These are phyloP conservation scores for Cyanocitta stelleri DNA, from an alignment of 2,113 vertebrate species.

Conservation along the genomic window DNA sequence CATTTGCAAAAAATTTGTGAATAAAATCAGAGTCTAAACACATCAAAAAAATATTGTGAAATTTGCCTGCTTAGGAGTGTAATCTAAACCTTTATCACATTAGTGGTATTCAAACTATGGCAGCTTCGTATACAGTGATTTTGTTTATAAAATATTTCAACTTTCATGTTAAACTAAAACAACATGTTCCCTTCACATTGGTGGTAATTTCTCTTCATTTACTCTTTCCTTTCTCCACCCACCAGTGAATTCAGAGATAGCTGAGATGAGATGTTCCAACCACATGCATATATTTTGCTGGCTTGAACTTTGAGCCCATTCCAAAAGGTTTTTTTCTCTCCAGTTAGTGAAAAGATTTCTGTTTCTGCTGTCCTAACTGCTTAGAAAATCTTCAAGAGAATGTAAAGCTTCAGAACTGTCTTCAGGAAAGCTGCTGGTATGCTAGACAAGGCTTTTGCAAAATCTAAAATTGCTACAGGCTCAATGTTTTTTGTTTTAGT, in stretches of 20 bases:
- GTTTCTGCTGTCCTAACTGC: not conserved
- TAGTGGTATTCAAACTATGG: not conserved
- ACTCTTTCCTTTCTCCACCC: not conserved
- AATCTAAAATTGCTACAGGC: not conserved
- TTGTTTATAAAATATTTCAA: not conserved
- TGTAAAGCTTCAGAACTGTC: not conserved
- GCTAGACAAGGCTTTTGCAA: not conserved
- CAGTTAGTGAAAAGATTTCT: not conserved
- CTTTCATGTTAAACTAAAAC: fast-evolving
- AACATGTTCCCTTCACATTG: not conserved
- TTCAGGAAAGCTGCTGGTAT: not conserved
- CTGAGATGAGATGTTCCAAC: not conserved
- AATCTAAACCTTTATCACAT: not conserved
- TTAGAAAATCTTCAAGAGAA: not conserved
- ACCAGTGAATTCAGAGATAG: not conserved
- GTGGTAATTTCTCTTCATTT: not conserved
- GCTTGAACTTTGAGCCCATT: not conserved
- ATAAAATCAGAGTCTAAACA: not conserved
- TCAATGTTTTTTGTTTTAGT: not conserved
- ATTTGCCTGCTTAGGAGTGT: not conserved
- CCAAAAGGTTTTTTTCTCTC: not conserved
- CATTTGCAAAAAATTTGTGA: not conserved
- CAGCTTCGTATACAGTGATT: not conserved
- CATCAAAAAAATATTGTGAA: not conserved
- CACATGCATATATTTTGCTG: not conserved